Evolutionary conservation across 2,797 vertebrate genomes (phyloP).

Genomic region (Decapterus maruadsi): DNA sequence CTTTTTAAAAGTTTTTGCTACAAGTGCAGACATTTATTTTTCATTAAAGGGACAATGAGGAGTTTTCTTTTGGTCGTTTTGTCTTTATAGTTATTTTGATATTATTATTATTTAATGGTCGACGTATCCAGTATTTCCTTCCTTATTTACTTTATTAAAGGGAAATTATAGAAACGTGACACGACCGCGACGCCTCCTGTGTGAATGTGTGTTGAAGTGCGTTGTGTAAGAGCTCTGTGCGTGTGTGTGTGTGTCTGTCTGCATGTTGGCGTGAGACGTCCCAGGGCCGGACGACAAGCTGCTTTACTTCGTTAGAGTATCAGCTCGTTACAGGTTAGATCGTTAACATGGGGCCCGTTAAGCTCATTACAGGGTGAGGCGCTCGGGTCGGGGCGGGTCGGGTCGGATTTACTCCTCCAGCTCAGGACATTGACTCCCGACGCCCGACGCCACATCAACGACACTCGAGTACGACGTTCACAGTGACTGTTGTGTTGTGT

Average conservation of each 20-base stretch:
- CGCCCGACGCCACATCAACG: slow-evolving; percentile 19
- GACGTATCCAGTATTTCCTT: too few relatives aligned
- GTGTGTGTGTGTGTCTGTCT: slow-evolving; percentile 13
- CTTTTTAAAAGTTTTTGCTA: too few relatives aligned
- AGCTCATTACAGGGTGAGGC: slow-evolving; percentile 67
- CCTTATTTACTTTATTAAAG: too few relatives aligned
- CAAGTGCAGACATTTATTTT: too few relatives aligned
- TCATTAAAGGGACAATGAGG: too few relatives aligned
- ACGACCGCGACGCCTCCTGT: too few relatives aligned
- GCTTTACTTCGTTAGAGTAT: slow-evolving; percentile 63
- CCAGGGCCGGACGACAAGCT: slow-evolving; percentile 58
- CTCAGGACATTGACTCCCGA: slow-evolving; percentile 62
- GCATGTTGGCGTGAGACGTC: slow-evolving; percentile 51
- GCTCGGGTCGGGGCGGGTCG: slow-evolving; percentile 51
- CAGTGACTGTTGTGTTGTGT: too few relatives aligned
- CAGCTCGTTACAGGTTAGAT: slow-evolving; percentile 57
- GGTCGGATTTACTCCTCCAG: slow-evolving; percentile 38
- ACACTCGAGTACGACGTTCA: too few relatives aligned
- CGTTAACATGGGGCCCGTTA: slow-evolving; percentile 56
- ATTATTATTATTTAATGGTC: too few relatives aligned
- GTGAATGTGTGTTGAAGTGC: neutral
- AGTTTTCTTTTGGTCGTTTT: too few relatives aligned
- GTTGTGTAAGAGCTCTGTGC: slow-evolving; percentile 26
- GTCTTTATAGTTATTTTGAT: too few relatives aligned
- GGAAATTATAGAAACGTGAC: too few relatives aligned